phyloP scores from a whole-genome alignment of 1,140 invertebrate species.

The Brachionus manjavacas region DNA sequence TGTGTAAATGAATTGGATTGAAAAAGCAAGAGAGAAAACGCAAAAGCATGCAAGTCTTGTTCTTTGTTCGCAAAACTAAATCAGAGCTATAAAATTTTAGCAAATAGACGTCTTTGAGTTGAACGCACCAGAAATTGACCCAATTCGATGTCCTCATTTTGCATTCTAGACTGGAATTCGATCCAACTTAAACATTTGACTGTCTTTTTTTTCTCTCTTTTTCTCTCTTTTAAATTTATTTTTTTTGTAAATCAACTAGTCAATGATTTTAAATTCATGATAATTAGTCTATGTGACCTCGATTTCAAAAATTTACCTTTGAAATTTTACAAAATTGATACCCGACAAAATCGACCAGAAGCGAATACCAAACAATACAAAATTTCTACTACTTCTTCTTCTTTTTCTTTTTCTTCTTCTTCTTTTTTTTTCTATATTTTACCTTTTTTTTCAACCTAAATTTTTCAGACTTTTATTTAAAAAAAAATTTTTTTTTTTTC shows the following conservation, averaged over 20 bases:
- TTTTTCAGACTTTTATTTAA: neutral
- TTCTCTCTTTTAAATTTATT: neutral
- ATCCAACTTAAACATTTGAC: conserved; percentile 22
- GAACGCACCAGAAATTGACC: conserved; percentile 4
- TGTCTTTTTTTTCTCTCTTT: conserved; percentile 19
- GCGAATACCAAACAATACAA: neutral
- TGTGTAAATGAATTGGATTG: neutral
- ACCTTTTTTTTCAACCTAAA: too few species aligned
- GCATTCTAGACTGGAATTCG: conserved; percentile 17
- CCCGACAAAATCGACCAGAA: conserved; percentile 12
- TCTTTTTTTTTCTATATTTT: too few species aligned
- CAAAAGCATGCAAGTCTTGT: neutral
- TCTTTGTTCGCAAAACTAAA: neutral
- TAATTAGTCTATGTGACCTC: conserved; percentile 22
- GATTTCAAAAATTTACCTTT: conserved; percentile 6
- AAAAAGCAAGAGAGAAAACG: neutral
- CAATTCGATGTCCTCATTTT: conserved; percentile 1
- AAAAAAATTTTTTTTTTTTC: neutral
- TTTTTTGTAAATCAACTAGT: neutral
- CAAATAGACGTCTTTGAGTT: neutral
- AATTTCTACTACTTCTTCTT: conserved; percentile 12
- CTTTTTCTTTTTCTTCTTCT: neutral
- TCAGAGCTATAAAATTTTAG: neutral
- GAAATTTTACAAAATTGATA: neutral
- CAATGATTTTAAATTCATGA: conserved; percentile 33